Conservation (phyloP, 2,113 vertebrate species). For the Cyprinodon tularosa region DNA sequence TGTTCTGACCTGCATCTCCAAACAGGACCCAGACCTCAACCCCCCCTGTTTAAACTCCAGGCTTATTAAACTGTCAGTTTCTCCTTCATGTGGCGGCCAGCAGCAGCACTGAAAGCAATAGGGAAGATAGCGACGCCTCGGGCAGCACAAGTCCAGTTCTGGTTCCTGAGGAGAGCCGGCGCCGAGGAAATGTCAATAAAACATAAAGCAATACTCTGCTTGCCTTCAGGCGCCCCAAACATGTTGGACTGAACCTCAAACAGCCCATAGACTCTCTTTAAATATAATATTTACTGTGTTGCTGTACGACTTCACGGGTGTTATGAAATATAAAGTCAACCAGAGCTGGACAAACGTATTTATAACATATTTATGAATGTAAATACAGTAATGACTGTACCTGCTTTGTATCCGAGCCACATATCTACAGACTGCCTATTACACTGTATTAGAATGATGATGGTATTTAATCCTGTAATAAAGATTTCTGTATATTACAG, state of each 20-base stretch:
- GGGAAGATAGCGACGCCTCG: slow-evolving; percentile 22
- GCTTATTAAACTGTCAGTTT: slow-evolving; percentile 30
- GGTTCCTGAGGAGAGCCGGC: background rate
- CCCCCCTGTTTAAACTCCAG: slow-evolving; percentile 11
- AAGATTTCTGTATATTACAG: slow-evolving; percentile 15
- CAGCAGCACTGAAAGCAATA: slow-evolving; percentile 59
- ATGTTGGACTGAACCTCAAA: background rate
- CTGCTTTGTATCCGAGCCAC: slow-evolving; percentile 39
- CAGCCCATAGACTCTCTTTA: slow-evolving; percentile 23
- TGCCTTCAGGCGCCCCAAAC: slow-evolving; percentile 31
- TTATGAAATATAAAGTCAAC: slow-evolving; percentile 33
- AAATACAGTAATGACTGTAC: slow-evolving; percentile 43
- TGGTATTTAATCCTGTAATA: slow-evolving; percentile 44
- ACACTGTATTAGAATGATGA: slow-evolving; percentile 35
- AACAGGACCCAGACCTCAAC: slow-evolving; percentile 6
- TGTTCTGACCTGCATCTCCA: slow-evolving; percentile 58
- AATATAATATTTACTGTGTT: slow-evolving; percentile 29
- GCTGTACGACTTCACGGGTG: slow-evolving; percentile 46
- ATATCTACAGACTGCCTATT: slow-evolving; percentile 43
- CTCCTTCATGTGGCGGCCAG: slow-evolving; percentile 1
- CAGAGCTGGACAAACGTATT: background rate
- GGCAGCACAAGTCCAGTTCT: slow-evolving; percentile 9
- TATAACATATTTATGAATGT: slow-evolving; percentile 47
- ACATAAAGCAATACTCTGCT: slow-evolving; percentile 57
- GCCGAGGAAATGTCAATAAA: slow-evolving; percentile 35